Evolutionary conservation across 2,113 vertebrate species (phyloP), one percentile per base, ranked within the genome.

Genomic region (Micromys minutus): DNA sequence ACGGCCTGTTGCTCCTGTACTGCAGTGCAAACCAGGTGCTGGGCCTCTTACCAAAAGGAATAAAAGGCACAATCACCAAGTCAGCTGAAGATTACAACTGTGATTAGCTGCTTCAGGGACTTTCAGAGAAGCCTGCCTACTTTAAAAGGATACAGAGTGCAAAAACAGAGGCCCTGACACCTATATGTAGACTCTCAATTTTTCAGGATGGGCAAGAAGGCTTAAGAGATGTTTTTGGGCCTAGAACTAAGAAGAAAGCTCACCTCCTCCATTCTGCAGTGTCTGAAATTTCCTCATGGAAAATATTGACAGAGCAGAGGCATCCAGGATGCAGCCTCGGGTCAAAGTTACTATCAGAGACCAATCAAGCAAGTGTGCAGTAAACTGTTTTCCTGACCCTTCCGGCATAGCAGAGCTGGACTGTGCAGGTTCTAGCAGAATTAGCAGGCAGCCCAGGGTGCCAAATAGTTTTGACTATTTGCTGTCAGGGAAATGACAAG

Each of bases 201-300:
- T 89, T 57, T 42, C 2, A 8, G 83, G 71, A 87, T 61, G 34
- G 57, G 63, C 61, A 79, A 84, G 45, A 47, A n/a, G 42, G 55
- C 50, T 22, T 19, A 50, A 72, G 36, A 31, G 19, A 11, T 96
- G 75, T 96, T 94, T 97, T 90, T 1, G 10, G 42, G 21, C 45
- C 72, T 61, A 36, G 26, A 76, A 81, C 50, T 87, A 2, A 87
- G 75, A 74, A 89, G 59, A 95, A 97, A 97, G 87, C 59, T 90
- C 57, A 72, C 47, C 52, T 77, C 29, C n/a, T 39, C 15, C 36
- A 19, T 4, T 47, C 50, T 13, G 63, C 47, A 57, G 34, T 5
- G 13, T 47, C 72, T 94, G 92, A 95, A 97, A 95, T 81, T 72
- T 77, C 92, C 86, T 65, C 0, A 0, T 2, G 12, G 36, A 61